Base-by-base conservation (phyloP, 1,140 invertebrate genomes). In the Drosophila lowei region DNA sequence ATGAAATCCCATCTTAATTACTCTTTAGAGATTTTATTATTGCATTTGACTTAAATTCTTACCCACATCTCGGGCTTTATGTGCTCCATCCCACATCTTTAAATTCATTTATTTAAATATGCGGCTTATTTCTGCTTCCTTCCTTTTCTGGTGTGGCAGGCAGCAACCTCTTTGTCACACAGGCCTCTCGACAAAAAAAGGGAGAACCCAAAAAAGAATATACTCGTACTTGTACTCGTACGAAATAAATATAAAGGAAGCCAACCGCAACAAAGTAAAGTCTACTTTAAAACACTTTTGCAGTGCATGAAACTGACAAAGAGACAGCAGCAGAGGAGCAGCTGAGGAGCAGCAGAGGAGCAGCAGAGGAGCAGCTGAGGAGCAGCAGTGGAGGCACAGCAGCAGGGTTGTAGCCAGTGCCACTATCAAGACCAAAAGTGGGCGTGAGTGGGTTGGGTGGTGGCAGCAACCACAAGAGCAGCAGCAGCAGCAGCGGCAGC, bases 231-330 rank as follows among this genome's bases (percentile, higher is more conserved):
- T 5, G 30, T 30, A 9, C 30, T 30, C 30, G 30, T 38, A 57
- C 48, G 49, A 72, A 64, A 73, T 68, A 68, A 73, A 73, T 73
- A 71, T 72, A 77, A 77, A 63, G 64, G 63, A 76, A 77, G 73
- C 73, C 66, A 77, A 75, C 73, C 73, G 65, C 73, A 77, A 77
- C 76, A 78, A 78, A 79, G 70, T 66, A 78, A 67, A 79, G 70
- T 79, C 76, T 78, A 79, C 76, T 78, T 78, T 78, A 78, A 78
- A 78, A 78, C 68, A 78, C 76, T 78, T 78, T 79, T 73, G 34
- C 76, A 66, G 49, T 61, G 56, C 76, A 67, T 73, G 76, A 48
- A 59, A 67, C 77, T 73, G 76, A 78, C 76, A 78, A 78, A 77
- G 76, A 78, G 76, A 61, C 76, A 67, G 68, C 49, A 67, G 63